These are phyloP conservation scores for Schizaphis graminum DNA, from an alignment of 2,888 invertebrate species.

Conservation along the genomic window DNA sequence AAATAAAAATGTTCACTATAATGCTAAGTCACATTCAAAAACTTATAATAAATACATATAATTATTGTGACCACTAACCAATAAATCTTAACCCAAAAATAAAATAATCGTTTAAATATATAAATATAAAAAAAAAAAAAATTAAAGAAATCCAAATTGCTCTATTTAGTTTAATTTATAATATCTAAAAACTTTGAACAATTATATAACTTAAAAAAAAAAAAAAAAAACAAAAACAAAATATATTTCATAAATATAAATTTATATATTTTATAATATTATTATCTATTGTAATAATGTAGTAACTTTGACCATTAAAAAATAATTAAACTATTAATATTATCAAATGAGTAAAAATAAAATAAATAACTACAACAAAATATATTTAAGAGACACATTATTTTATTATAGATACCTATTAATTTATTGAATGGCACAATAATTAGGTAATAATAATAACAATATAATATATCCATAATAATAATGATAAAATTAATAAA, in stretches of 20 bases:
- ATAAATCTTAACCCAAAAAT: conserved; percentile 36
- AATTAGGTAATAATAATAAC: conserved; percentile 55
- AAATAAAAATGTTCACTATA: conserved; percentile 15
- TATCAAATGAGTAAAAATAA: conserved; percentile 58
- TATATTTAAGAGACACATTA: conserved; percentile 56
- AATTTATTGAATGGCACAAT: conserved; percentile 62
- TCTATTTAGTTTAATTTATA: conserved; percentile 55
- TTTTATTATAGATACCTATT: conserved; percentile 55
- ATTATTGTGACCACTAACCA: background rate
- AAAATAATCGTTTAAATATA: conserved; percentile 5
- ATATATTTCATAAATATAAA: conserved; percentile 15
- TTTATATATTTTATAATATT: conserved; percentile 33
- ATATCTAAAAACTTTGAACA: conserved; percentile 63
- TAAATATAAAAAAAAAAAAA: conserved; percentile 5
- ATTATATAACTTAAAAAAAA: conserved; percentile 61
- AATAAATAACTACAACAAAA: conserved; percentile 61
- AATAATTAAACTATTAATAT: conserved; percentile 59
- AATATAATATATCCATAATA: conserved; percentile 45
- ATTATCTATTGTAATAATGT: conserved; percentile 54
- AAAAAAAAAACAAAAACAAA: conserved; percentile 43
- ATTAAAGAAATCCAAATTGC: conserved; percentile 39
- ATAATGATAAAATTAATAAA: conserved; percentile 53
- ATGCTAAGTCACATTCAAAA: conserved; percentile 17
- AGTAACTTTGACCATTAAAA: conserved; percentile 65
- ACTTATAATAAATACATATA: conserved; percentile 25